phyloP scores from a whole-genome alignment of 2,888 invertebrate genomes.

The Hirtodrosophila duncani region DNA sequence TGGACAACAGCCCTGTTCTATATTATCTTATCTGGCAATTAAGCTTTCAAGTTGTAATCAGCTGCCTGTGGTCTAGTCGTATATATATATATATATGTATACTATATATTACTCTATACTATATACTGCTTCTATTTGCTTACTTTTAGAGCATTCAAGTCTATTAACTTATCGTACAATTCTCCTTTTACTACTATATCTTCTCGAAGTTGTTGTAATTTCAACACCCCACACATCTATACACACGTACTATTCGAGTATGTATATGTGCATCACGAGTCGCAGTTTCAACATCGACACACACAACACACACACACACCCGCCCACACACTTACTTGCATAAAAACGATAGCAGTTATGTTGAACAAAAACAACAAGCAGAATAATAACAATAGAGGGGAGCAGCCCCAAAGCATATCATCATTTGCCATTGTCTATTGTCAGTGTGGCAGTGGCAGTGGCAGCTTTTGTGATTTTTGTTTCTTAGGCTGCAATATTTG shows the following conservation, averaged over 20 bases:
- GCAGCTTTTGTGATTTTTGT: too few relatives aligned
- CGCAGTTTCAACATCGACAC: constrained; percentile 26
- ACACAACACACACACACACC: constrained; percentile 5
- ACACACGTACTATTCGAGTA: constrained; percentile 4
- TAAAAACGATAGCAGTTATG: constrained; percentile 31
- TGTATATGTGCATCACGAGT: constrained; percentile 17
- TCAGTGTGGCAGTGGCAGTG: constrained; percentile 11
- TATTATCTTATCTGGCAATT: constrained; percentile 29
- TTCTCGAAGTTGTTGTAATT: constrained; percentile 17
- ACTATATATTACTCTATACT: constrained; percentile 34
- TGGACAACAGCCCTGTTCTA: constrained; percentile 7
- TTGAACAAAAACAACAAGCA: constrained; percentile 15
- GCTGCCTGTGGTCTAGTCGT: too few relatives aligned
- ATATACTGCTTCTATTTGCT: constrained; percentile 18
- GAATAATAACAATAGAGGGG: not conserved
- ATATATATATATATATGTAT: too few relatives aligned
- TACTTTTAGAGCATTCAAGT: constrained; percentile 9
- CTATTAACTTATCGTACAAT: constrained; percentile 25
- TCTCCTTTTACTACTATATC: not conserved
- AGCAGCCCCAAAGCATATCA: not conserved
- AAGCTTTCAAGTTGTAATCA: too few relatives aligned
- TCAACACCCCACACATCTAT: constrained; percentile 38
- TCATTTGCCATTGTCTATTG: constrained; percentile 50
- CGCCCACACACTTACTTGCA: constrained; percentile 6
- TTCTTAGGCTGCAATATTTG: constrained; percentile 21